Base-by-base conservation (phyloP, 2,888 invertebrate genomes). In the Trachelus iudaicus region DNA sequence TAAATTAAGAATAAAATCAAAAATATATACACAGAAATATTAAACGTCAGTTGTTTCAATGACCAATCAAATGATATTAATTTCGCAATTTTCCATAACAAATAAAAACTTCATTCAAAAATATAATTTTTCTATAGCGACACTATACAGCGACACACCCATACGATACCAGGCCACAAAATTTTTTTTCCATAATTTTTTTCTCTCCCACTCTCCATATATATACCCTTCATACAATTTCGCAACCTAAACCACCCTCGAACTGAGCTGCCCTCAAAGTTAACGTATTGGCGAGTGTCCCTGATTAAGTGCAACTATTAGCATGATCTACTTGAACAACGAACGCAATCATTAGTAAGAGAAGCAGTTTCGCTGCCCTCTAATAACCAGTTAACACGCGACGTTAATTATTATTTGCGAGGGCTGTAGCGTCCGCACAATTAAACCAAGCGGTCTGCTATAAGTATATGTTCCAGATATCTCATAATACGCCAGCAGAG, bases 321-420 rank as follows among this genome's bases (percentile, higher is more conserved):
- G 79, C 76, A 76, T 79, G 69, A 76, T 85, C 80, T 82, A 82
- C 85, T 85, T 85, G 83, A 85, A 84, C 83, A 83, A 83, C 83
- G 82, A 84, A 84, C 85, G 82, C 83, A 83, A 85, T 85, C 87
- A 87, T 87, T 87, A 87, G 85, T 87, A 87, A 85, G 82, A 81
- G 85, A 83, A 84, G 83, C 81, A 82, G 86, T 87, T 87, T 81
- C 84, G 82, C 80, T 83, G 79, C 75, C 75, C 73, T 81, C 85
- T 87, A 87, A 87, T 87, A 87, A 87, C 85, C 81, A 73, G 68
- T 76, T 78, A 80, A 76, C 87, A 87, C 86, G 87, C 87, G 85
- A 87, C 86, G 85, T 82, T 87, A 86, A 87, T 86, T 87, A 87
- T 87, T 85, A 86, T 85, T 85, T 85, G 86, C 81, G 81, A 82